These are phyloP conservation scores for Syngnathoides biaculeatus DNA, from an alignment of 2,113 vertebrate species.

Conservation along the genomic window DNA sequence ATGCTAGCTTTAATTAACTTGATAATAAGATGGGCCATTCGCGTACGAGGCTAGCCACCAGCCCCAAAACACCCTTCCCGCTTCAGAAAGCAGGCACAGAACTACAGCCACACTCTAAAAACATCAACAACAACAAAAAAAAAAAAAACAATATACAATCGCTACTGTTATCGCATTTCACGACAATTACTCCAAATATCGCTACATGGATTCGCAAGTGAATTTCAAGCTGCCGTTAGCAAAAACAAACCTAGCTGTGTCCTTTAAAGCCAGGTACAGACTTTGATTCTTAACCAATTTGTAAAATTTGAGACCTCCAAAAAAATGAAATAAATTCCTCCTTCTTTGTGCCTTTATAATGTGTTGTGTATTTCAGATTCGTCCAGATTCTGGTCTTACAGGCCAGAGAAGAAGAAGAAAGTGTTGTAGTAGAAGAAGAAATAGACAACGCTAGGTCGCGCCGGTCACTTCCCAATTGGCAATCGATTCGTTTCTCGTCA, in stretches of 20 bases:
- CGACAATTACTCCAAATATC: neutral
- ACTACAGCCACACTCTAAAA: slow-evolving; percentile 9
- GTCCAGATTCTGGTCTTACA: too few species aligned
- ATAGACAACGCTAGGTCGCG: too few species aligned
- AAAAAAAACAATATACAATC: slow-evolving; percentile 9
- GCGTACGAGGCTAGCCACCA: slow-evolving; percentile 81
- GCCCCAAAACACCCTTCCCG: slow-evolving; percentile 34
- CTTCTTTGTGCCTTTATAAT: too few species aligned
- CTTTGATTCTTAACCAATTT: too few species aligned
- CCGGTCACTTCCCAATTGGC: too few species aligned
- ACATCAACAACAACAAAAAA: too few species aligned
- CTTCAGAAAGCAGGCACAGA: slow-evolving; percentile 23
- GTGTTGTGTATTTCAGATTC: too few species aligned
- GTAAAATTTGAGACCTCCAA: too few species aligned
- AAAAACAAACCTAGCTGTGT: neutral
- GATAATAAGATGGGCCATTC: slow-evolving; percentile 97
- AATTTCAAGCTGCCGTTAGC: neutral
- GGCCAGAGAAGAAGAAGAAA: neutral
- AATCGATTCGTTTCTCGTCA: too few species aligned
- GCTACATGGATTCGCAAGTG: neutral
- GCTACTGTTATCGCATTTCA: neutral
- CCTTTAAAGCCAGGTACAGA: neutral
- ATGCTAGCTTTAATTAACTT: slow-evolving; percentile 99
- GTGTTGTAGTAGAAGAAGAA: neutral
- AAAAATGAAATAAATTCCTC: too few species aligned